Base-by-base conservation (phyloP, 2,797 vertebrate genomes). In the Cossypha polioptera region DNA sequence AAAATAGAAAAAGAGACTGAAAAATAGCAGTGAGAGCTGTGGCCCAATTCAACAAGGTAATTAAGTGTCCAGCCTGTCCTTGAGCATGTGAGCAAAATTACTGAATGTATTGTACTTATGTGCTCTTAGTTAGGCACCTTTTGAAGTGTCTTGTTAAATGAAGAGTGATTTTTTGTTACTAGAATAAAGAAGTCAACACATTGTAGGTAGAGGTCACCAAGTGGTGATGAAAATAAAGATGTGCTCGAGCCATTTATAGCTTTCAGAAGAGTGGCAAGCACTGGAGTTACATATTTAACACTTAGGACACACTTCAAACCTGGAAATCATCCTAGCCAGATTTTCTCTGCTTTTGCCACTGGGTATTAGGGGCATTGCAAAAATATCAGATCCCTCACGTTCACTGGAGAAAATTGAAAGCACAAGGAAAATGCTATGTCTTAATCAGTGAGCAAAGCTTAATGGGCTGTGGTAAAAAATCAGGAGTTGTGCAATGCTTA, bases 381-480 rank as follows among this genome's bases (percentile, higher is more conserved):
- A 93, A 93, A 66, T 73, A 81, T 63, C 69, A 62, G 72, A 42
- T 83, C 80, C 31, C 40, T 86, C 69, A 72, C 51, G 11, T 92
- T 29, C 58, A 13, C 9, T 5, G 48, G 55, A 95, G 69, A 91
- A 96, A 88, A 90, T 50, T 83, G 79, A 92, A 96, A 96, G 90
- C 87, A 93, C 81, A 91, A 94, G 91, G 83, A 93, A 83, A 71
- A 76, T 26, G 28, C 67, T 92, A 74, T 78, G 62, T 94, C 74
- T 95, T 97, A 85, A 96, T 96, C 96, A 92, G 90, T 48, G 79
- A 85, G 80, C 59, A 55, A 72, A 71, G 71, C 88, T 92, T 87
- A 97, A 97, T 92, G 92, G 78, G 73, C 90, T 96, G 73, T 82
- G 86, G 59, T 95, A 92, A 95, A 95, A 97, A 97, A 95, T 81